These are phyloP conservation scores for Sebastes minor DNA, from an alignment of 2,797 vertebrate species.

Conservation along the genomic window DNA sequence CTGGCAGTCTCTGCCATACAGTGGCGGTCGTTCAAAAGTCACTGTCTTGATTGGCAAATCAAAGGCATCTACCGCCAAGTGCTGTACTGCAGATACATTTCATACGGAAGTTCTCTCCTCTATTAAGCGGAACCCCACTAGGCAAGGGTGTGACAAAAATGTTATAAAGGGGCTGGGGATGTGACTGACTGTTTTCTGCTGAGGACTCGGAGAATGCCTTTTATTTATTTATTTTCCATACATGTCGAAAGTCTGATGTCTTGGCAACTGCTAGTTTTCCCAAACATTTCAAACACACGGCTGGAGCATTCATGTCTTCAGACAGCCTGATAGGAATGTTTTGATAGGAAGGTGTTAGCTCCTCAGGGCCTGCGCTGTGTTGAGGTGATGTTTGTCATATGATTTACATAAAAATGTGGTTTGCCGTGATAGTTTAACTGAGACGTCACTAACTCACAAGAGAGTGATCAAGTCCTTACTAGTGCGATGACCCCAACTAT, in stretches of 20 bases:
- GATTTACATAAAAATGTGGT: slow-evolving; percentile 50
- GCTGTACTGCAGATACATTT: slow-evolving; percentile 61
- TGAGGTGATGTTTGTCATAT: slow-evolving; percentile 27
- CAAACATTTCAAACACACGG: slow-evolving; percentile 55
- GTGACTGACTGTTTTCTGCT: slow-evolving; percentile 23
- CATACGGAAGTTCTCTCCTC: slow-evolving; percentile 49
- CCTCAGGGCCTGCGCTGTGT: slow-evolving; percentile 6
- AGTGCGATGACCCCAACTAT: neutral
- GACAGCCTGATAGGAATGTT: slow-evolving; percentile 50
- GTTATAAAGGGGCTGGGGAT: slow-evolving; percentile 19
- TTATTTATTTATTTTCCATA: slow-evolving; percentile 37
- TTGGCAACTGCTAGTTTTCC: slow-evolving; percentile 55
- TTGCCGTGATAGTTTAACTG: neutral
- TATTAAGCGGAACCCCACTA: slow-evolving; percentile 51
- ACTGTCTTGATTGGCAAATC: slow-evolving; percentile 75
- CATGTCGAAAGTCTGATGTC: slow-evolving; percentile 36
- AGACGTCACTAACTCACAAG: neutral
- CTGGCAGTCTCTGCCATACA: slow-evolving; percentile 62
- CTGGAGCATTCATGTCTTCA: slow-evolving; percentile 34
- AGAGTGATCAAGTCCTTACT: neutral
- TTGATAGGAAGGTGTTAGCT: slow-evolving; percentile 34
- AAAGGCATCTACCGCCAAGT: slow-evolving; percentile 64
- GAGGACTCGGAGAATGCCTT: slow-evolving; percentile 9
- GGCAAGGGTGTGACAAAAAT: slow-evolving; percentile 43
- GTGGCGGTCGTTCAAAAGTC: slow-evolving; percentile 72